Conservation (phyloP, 2,888 invertebrate genomes). For the Hemicrepidius hirtus region DNA sequence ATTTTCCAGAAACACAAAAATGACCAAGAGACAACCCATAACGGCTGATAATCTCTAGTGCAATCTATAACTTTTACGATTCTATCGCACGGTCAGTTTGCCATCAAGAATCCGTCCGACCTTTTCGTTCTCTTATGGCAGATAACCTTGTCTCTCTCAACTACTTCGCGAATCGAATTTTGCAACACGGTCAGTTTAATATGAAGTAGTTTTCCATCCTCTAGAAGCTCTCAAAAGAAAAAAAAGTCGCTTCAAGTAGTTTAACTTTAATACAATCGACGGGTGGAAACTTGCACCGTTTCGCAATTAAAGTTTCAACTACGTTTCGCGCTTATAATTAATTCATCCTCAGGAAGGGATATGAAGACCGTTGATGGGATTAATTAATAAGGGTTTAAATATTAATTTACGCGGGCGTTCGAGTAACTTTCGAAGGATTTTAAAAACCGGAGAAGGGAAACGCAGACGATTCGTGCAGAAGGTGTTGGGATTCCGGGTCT, state of each 20-base stretch:
- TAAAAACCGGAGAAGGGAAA: background rate
- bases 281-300: slow-evolving; percentile 35
- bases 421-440: slow-evolving; percentile 30
- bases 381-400: slow-evolving; percentile 60
- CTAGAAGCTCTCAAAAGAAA: background rate
- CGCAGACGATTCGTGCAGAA: background rate
- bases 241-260: slow-evolving; percentile 32
- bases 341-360: slow-evolving; percentile 60
- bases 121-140: slow-evolving; percentile 38
- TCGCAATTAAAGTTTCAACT: slow-evolving; percentile 56
- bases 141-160: slow-evolving; percentile 53
- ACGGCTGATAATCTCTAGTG: slow-evolving; percentile 69
- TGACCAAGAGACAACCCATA: slow-evolving; percentile 69
- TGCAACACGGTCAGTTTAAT: slow-evolving; percentile 66
- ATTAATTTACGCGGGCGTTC: slow-evolving; percentile 40
- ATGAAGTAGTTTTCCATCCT: slow-evolving; percentile 60
- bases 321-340: slow-evolving; percentile 57
- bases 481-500: slow-evolving; percentile 13
- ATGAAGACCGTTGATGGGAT: slow-evolving; percentile 60
- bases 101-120: slow-evolving; percentile 51
- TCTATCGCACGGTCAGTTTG: slow-evolving; percentile 68
- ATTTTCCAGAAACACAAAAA: slow-evolving; percentile 68
- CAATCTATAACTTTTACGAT: slow-evolving; percentile 70
- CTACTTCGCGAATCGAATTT: slow-evolving; percentile 40
- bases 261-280: slow-evolving; percentile 45